phyloP scores from a whole-genome alignment of 2,888 invertebrate species.

The Diplazon laetatorius region DNA sequence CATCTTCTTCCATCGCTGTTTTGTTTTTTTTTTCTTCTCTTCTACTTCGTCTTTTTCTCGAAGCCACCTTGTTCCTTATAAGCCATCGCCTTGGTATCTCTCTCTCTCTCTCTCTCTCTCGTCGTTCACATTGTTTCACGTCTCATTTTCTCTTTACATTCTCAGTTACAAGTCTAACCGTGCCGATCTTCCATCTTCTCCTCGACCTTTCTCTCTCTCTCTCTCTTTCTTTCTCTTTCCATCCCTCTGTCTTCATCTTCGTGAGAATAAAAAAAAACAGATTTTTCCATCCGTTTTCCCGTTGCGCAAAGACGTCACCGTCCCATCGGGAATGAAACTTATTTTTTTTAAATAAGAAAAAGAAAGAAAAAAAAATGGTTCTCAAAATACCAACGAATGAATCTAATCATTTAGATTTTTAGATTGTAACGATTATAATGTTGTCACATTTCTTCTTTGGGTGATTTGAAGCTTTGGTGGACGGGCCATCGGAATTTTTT shows the following conservation, averaged over 20 bases:
- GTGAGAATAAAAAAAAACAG: slow-evolving; percentile 4
- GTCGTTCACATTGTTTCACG: slow-evolving; percentile 38
- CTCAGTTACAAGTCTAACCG: slow-evolving; percentile 22
- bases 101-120: too few species aligned
- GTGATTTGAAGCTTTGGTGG: too few species aligned
- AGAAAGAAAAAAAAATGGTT: too few species aligned
- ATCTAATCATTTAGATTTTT: too few species aligned
- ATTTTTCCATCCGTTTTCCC: slow-evolving; percentile 7
- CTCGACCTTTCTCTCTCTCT: neutral
- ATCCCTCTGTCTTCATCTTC: too few species aligned
- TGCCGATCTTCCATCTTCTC: slow-evolving; percentile 20
- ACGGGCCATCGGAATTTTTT: too few species aligned
- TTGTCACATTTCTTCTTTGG: too few species aligned
- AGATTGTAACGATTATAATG: too few species aligned
- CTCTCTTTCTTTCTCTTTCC: slow-evolving; percentile 1
- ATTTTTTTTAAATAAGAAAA: too few species aligned
- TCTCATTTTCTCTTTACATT: slow-evolving; percentile 45
- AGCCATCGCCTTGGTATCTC: slow-evolving; percentile 32
- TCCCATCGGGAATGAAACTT: too few species aligned
- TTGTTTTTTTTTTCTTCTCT: slow-evolving; percentile 60
- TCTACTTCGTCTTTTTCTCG: slow-evolving; percentile 18
- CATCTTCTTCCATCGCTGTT: slow-evolving; percentile 46
- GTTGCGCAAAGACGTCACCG: slow-evolving; percentile 19
- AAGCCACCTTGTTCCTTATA: slow-evolving; percentile 25
- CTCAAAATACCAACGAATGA: too few species aligned